These are phyloP conservation scores for Sinelater perroti DNA, from an alignment of 2,888 invertebrate species.

Conservation along the genomic window DNA sequence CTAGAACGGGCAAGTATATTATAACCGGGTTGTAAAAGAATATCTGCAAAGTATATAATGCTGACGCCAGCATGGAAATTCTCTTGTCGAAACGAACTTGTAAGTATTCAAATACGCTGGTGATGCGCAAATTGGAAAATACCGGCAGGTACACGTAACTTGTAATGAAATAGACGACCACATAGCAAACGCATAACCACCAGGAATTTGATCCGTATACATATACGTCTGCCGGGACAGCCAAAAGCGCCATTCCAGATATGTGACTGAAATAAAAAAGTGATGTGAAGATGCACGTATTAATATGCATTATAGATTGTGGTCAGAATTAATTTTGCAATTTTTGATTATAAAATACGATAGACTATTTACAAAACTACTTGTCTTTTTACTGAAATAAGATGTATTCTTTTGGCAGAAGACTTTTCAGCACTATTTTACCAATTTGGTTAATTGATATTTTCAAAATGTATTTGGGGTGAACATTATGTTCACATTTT, in stretches of 20 bases:
- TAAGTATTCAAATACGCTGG: conserved; percentile 75
- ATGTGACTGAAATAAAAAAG: conserved; percentile 72
- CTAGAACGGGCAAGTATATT: conserved; percentile 75
- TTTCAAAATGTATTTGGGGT: no score
- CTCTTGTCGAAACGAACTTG: conserved; percentile 70
- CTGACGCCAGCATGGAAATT: conserved; percentile 68
- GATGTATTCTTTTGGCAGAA: no score
- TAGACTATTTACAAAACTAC: no score
- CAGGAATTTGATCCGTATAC: conserved; percentile 74
- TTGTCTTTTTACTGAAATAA: no score
- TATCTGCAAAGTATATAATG: conserved; percentile 67
- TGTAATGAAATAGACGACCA: conserved; percentile 51
- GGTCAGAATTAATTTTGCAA: no score
- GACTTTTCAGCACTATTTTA: no score
- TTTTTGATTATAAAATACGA: no score
- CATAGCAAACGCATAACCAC: conserved; percentile 59
- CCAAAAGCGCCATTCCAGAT: conserved; percentile 78
- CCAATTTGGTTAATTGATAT: no score
- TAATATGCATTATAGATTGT: no score
- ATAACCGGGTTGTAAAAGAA: conserved; percentile 72
- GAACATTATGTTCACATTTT: no score
- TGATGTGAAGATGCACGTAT: no score
- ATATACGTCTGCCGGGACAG: conserved; percentile 79
- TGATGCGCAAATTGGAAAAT: conserved; percentile 74
- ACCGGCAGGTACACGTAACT: conserved; percentile 67